Conservation (phyloP, 2,113 vertebrate species). For the Apistogramma diplotaenia region DNA sequence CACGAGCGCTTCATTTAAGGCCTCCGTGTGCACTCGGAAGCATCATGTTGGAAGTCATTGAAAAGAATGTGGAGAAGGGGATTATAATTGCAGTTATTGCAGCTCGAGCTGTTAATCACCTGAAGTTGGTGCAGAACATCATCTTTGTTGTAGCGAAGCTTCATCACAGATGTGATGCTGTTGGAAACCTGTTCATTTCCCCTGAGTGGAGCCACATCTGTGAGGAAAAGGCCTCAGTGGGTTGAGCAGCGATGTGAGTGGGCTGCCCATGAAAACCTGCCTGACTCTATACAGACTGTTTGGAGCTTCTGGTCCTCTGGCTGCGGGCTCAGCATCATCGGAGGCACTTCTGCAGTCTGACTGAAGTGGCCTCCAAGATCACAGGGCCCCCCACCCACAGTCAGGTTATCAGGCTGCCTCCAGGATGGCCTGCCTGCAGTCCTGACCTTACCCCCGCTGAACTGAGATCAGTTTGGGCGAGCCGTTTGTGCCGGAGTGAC, state of each 20-base stretch:
- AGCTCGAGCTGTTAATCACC: fast-evolving
- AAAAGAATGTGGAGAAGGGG: background rate
- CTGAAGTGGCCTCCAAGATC: background rate
- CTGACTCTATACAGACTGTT: background rate
- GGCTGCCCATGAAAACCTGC: background rate
- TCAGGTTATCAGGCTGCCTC: too few species aligned
- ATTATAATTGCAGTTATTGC: background rate
- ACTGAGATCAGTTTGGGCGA: too few species aligned
- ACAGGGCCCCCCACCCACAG: background rate
- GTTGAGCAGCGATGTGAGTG: background rate
- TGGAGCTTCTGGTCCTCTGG: background rate
- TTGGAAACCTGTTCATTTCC: background rate
- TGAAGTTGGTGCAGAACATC: background rate
- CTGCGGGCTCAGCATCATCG: too few species aligned
- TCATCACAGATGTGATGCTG: background rate
- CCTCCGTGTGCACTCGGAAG: too few species aligned
- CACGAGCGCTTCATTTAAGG: too few species aligned
- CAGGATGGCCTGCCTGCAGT: too few species aligned
- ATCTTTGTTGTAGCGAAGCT: background rate
- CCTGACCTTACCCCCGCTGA: too few species aligned
- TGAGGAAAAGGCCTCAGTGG: background rate
- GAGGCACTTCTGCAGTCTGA: too few species aligned
- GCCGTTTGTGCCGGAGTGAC: too few species aligned
- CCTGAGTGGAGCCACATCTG: background rate
- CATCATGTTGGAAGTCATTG: too few species aligned